Evolutionary conservation across 1,140 invertebrate species (phyloP), one percentile per base, ranked within the genome.

Genomic region (Thaumetopoea pityocampa): DNA sequence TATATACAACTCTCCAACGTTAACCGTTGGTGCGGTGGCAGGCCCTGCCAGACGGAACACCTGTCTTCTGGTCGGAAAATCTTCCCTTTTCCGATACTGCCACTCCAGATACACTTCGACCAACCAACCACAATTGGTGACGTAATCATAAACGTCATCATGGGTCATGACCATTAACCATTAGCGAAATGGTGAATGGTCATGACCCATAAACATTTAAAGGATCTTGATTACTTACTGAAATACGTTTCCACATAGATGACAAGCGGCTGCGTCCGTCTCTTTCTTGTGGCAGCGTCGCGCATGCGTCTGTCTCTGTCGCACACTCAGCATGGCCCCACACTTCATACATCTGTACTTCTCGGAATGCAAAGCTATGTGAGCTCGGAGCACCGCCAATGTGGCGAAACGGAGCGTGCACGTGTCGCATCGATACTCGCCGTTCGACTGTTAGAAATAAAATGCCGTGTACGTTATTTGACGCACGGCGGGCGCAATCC

Each of bases 371-470:
- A 38, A 14, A 0, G 52, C 16, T 0, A 12, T 16, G 33, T 78
- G 73, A 0, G 57, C 33, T 2, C 71, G 52, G 0, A 79, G 41
- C 1, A 67, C 45, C 0, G 60, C 45, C 1, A 42, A 27, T 0
- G 51, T 56, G 0, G 71, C 66, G 33, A 79, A 74, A 1, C 74
- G 61, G 0, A 79, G 62, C 0, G 64, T 67, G 9, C 71, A 79
- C 0, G 60, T 48, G 0, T 12, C 14, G 33, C 71, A 79, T 1
- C 51, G 45, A n/a, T 62, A 58, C 29, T 68, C 65, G 7, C 74
- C 71, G 29, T 76, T 79, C 0, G 71, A 79, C 71, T 79, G 42
- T 1, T 49, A 55, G 36, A 15, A 9, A n/a, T n/a, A n/a, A n/a
- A n/a, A n/a, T n/a, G n/a, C n/a, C n/a, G n/a, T n/a, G n/a, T n/a